Base-by-base conservation (phyloP, 2,113 vertebrate species). In the Indri indri region DNA sequence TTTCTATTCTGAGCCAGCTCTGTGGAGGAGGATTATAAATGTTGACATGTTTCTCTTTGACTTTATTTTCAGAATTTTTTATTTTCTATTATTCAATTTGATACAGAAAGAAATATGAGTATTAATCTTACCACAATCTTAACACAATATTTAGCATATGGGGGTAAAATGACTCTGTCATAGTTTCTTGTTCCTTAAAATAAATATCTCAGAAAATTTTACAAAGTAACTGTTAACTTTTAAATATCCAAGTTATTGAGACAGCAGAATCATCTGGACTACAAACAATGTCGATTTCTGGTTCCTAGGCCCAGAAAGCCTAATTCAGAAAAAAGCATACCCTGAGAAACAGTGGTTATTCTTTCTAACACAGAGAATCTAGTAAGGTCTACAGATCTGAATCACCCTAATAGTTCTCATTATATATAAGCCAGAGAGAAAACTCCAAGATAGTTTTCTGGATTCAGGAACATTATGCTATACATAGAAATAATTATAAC, bases 61-160 rank as follows among this genome's bases (percentile, higher is more conserved):
- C 57, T 79, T 42, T 76, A 77, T 79, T 96, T 79, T 91, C 30
- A 77, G 80, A 95, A 54, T 8, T 76, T 71, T 93, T 70, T 23
- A 16, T 71, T 82, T 82, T 42, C 25, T 68, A 52, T 74, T 52
- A 74, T 68, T 74, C 66, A 79, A 59, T 66, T 40, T 91, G 59
- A 92, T 27, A 65, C 32, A 61, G 27, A 73, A 2, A 71, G 13
- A 86, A 79, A 82, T 52, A 18, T 87, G 7, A 63, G 10, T 8
- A 11, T 82, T 76, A 86, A 54, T 87, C 8, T 82, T 32, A 57
- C 45, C 37, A 90, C 14, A 86, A 54, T 87, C 8, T 88, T 32
- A 63, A 57, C 37, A 88, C 11, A 83, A 25, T 65, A 63, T 93
- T 86, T 82, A 68, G 47, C 34, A 70, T 80, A 63, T 7, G 74